A percentile compares a stretch with the other conserved stretches of the same genome.
These are phyloP conservation scores for Spizaetus ornatus DNA, from an alignment of 2,113 vertebrate species.

Conservation along the genomic window DNA sequence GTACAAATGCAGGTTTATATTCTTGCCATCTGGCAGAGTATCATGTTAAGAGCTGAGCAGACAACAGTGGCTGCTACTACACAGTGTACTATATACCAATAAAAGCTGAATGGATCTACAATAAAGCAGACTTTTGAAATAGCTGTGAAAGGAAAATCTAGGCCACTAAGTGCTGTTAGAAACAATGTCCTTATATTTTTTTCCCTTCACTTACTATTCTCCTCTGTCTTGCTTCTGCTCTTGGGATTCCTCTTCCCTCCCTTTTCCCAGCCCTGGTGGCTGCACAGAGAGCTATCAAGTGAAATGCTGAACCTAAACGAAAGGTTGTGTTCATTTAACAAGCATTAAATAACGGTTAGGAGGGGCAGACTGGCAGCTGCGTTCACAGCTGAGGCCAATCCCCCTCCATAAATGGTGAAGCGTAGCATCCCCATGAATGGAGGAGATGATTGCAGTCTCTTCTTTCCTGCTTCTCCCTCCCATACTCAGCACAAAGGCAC, in stretches of 20 bases:
- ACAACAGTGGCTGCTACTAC: slow-evolving; percentile 56
- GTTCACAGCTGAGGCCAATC: slow-evolving; percentile 23
- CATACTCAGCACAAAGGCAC: background rate
- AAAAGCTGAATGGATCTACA: slow-evolving; percentile 60
- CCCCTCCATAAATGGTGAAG: background rate
- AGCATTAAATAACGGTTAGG: background rate
- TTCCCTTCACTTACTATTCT: slow-evolving; percentile 6
- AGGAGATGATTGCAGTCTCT: background rate
- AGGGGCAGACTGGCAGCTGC: slow-evolving; percentile 13
- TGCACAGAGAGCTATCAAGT: slow-evolving; percentile 13
- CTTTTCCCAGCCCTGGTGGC: background rate
- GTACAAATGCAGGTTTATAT: slow-evolving; percentile 63
- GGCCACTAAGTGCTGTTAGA: slow-evolving; percentile 50
- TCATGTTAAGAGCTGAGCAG: slow-evolving; percentile 54
- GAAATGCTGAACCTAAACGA: slow-evolving; percentile 37
- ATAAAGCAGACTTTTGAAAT: slow-evolving; percentile 56
- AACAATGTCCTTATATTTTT: slow-evolving; percentile 49
- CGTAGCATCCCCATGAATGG: background rate
- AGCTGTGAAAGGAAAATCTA: slow-evolving; percentile 62
- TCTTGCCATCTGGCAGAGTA: slow-evolving; percentile 68
- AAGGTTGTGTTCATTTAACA: slow-evolving; percentile 39
- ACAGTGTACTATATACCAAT: slow-evolving; percentile 38
- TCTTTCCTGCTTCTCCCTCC: background rate
- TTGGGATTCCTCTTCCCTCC: slow-evolving; percentile 24
- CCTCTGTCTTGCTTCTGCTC: background rate